These are phyloP conservation scores for Pterocles burchelli DNA, from an alignment of 2,113 vertebrate species.

Conservation along the genomic window DNA sequence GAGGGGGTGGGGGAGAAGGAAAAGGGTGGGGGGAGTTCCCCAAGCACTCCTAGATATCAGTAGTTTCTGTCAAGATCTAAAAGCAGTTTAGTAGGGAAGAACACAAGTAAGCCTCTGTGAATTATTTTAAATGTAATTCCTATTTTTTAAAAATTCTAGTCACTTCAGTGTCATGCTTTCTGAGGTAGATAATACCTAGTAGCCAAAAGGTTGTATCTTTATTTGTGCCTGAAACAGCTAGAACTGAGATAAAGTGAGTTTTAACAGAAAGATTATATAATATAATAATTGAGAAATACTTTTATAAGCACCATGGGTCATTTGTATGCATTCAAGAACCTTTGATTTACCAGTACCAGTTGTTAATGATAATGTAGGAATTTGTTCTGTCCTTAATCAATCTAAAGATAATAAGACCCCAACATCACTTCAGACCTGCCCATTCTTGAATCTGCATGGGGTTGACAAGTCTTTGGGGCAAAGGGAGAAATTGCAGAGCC, in stretches of 20 bases:
- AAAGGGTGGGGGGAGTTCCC: neutral
- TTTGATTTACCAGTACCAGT: neutral
- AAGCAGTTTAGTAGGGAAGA: neutral
- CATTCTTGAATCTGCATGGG: neutral
- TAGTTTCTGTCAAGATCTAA: neutral
- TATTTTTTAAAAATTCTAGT: neutral
- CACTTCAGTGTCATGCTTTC: neutral
- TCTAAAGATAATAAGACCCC: neutral
- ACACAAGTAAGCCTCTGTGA: neutral
- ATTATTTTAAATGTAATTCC: neutral
- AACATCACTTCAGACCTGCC: neutral
- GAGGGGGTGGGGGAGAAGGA: neutral
- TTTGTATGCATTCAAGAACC: neutral
- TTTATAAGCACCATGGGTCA: neutral
- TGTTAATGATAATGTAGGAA: neutral
- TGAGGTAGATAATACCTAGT: neutral
- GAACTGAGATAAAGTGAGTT: neutral
- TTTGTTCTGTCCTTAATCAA: neutral
- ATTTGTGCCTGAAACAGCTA: neutral
- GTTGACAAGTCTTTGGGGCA: neutral
- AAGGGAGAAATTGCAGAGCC: neutral
- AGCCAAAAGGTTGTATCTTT: neutral
- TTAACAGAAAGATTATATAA: neutral
- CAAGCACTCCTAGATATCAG: neutral
- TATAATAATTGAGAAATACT: neutral